Percentiles rank a stretch among this genome's conserved stretches.
Conservation (phyloP, 2,797 vertebrate species). For the Argyrosomus regius region DNA sequence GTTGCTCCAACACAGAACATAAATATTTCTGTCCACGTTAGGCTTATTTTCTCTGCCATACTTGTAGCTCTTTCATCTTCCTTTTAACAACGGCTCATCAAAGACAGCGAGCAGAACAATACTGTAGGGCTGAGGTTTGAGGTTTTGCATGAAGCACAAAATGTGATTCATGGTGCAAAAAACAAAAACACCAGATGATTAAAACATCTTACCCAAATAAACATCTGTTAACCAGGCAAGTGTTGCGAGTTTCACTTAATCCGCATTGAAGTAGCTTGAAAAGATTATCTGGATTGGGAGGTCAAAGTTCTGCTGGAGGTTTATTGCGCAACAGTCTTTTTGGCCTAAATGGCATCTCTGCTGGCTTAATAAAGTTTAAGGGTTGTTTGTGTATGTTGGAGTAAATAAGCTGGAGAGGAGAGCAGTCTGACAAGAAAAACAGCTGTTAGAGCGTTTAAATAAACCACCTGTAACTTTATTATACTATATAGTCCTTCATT, state of each 20-base stretch:
- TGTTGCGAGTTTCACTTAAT: slow-evolving; percentile 38
- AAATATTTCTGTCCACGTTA: slow-evolving; percentile 48
- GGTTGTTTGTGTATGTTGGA: slow-evolving; percentile 27
- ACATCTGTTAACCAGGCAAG: slow-evolving; percentile 64
- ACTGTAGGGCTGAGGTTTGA: slow-evolving; percentile 45
- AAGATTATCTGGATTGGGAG: slow-evolving; percentile 49
- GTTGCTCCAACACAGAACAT: slow-evolving; percentile 28
- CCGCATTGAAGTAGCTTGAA: slow-evolving; percentile 25
- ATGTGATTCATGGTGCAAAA: slow-evolving; percentile 48
- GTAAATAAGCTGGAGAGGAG: slow-evolving; percentile 18
- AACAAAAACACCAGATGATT: slow-evolving; percentile 49
- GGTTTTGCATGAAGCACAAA: slow-evolving; percentile 49
- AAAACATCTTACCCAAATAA: slow-evolving; percentile 44
- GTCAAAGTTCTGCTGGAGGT: slow-evolving; percentile 45
- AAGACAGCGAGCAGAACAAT: slow-evolving; percentile 10
- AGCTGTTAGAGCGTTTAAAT: slow-evolving; percentile 43
- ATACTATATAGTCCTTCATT: slow-evolving; percentile 44
- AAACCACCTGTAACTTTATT: slow-evolving; percentile 59
- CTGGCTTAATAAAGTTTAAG: slow-evolving; percentile 21
- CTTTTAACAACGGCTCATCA: slow-evolving; percentile 36
- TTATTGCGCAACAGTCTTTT: slow-evolving; percentile 42
- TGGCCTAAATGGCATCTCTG: slow-evolving; percentile 26
- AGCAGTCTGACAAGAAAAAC: slow-evolving; percentile 14
- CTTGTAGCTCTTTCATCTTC: slow-evolving; percentile 41
- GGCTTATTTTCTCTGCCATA: slow-evolving; percentile 16